Percentiles rank a stretch among this genome's conserved stretches.
Evolutionary conservation across 2,888 invertebrate genomes (phyloP).

Genomic region (Drosophila phalerata): DNA sequence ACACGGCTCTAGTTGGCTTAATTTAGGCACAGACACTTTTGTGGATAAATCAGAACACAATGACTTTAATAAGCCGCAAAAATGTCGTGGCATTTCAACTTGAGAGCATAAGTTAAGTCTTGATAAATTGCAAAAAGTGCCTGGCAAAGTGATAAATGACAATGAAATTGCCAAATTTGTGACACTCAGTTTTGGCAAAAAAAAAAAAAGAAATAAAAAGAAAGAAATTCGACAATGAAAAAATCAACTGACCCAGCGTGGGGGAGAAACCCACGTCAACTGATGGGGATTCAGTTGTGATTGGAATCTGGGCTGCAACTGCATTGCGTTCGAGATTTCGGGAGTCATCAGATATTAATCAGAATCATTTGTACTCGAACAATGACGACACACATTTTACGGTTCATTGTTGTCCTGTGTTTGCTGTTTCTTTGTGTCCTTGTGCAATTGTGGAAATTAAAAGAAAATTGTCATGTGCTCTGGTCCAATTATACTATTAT

Average conservation of each 20-base stretch:
- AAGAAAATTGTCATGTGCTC: conserved; percentile 33
- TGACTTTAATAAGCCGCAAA: conserved; percentile 38
- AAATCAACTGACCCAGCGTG: not conserved
- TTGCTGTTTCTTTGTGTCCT: conserved; percentile 16
- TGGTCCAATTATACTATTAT: conserved; percentile 30
- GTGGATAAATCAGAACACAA: conserved; percentile 47
- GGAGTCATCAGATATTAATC: conserved; percentile 13
- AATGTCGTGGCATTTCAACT: conserved; percentile 50
- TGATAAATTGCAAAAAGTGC: conserved; percentile 77
- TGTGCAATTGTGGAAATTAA: conserved; percentile 36
- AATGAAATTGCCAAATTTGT: conserved; percentile 75
- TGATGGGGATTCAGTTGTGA: conserved; percentile 7
- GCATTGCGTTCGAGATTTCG: conserved; percentile 16
- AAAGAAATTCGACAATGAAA: conserved; percentile 27
- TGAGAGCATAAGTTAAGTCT: conserved; percentile 69
- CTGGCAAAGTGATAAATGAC: conserved; percentile 76
- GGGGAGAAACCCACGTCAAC: not conserved
- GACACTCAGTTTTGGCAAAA: conserved; percentile 17
- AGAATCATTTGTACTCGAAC: conserved; percentile 21
- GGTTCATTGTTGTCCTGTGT: conserved; percentile 17
- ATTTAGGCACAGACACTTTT: not conserved
- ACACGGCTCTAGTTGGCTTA: conserved; percentile 3
- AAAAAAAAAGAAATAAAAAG: not conserved
- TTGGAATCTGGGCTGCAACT: conserved; percentile 15
- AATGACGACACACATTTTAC: conserved; percentile 17